These are phyloP conservation scores for Platysternon megacephalum DNA, from an alignment of 2,113 vertebrate species.

Conservation along the genomic window DNA sequence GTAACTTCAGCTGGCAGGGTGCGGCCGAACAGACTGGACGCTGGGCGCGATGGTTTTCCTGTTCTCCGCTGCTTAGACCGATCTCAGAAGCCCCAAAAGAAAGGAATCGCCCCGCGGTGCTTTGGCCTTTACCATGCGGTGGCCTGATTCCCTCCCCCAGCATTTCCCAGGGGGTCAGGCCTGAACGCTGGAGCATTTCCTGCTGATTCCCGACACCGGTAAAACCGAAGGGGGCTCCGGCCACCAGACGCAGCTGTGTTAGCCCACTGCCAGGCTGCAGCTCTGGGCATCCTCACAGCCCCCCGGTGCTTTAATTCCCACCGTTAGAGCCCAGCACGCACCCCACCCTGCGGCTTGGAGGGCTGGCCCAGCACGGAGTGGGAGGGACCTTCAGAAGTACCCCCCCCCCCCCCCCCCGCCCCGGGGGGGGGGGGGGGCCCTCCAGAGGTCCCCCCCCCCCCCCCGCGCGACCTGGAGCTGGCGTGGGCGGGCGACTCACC, in stretches of 20 bases:
- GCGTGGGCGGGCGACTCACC: conserved; percentile 77
- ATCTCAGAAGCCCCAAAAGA: background rate
- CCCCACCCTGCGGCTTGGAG: background rate
- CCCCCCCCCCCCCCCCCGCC: too few species aligned
- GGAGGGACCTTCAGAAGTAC: too few species aligned
- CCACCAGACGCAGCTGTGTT: background rate
- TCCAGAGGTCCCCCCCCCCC: too few species aligned
- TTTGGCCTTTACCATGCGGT: background rate
- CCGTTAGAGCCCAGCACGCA: background rate
- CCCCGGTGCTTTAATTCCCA: too few species aligned
- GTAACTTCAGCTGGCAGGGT: background rate
- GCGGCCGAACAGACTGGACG: background rate
- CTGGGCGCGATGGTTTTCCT: background rate
- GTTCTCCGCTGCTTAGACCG: background rate
- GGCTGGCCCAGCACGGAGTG: background rate
- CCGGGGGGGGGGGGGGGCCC: too few species aligned
- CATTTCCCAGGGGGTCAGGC: background rate
- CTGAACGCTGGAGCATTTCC: background rate
- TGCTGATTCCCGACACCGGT: background rate
- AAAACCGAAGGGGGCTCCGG: background rate
- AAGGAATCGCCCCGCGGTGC: background rate
- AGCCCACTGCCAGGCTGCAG: background rate
- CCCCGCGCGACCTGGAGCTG: too few species aligned
- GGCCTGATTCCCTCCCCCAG: background rate
- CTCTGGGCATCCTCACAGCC: background rate